Evolutionary conservation across 2,888 invertebrate species (phyloP).

Genomic region (Minunthozetes semirufus): DNA sequence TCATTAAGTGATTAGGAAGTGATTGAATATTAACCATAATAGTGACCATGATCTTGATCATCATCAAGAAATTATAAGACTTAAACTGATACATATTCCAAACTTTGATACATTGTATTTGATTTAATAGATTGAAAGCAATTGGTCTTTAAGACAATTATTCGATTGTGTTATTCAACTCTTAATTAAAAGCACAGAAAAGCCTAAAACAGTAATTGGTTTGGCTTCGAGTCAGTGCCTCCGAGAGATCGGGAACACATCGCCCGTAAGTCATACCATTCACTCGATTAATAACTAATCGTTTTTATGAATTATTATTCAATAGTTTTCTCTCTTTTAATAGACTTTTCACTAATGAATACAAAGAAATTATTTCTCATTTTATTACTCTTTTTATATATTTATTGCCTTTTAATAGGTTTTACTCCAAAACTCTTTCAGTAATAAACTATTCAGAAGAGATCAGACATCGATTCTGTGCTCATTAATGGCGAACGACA

Average conservation of each 20-base stretch:
- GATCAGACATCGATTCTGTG: slow-evolving; percentile 22
- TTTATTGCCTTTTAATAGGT: not conserved
- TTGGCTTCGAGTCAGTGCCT: slow-evolving; percentile 24
- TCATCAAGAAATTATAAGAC: too few relatives aligned
- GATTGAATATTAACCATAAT: too few relatives aligned
- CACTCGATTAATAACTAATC: not conserved
- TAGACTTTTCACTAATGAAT: not conserved
- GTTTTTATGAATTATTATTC: not conserved
- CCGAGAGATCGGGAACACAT: slow-evolving; percentile 29
- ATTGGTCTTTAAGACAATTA: slow-evolving; percentile 25
- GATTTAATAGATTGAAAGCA: not conserved
- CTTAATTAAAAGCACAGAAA: slow-evolving; percentile 23
- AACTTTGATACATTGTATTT: too few relatives aligned
- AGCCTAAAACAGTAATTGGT: slow-evolving; percentile 23
- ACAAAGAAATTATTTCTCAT: not conserved
- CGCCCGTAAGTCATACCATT: slow-evolving; percentile 28
- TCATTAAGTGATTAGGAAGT: too few relatives aligned
- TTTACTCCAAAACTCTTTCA: slow-evolving; percentile 14
- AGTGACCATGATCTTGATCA: too few relatives aligned
- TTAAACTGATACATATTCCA: too few relatives aligned
- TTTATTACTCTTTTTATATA: not conserved
- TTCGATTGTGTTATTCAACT: slow-evolving; percentile 26
- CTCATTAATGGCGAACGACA: not conserved
- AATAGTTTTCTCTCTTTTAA: slow-evolving; percentile 3
- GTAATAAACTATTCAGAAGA: slow-evolving; percentile 1